Percentiles rank a stretch among this genome's conserved stretches.
Evolutionary conservation across 23 tunicate genomes (phyloP).

Genomic region (Ciona savignyi): DNA sequence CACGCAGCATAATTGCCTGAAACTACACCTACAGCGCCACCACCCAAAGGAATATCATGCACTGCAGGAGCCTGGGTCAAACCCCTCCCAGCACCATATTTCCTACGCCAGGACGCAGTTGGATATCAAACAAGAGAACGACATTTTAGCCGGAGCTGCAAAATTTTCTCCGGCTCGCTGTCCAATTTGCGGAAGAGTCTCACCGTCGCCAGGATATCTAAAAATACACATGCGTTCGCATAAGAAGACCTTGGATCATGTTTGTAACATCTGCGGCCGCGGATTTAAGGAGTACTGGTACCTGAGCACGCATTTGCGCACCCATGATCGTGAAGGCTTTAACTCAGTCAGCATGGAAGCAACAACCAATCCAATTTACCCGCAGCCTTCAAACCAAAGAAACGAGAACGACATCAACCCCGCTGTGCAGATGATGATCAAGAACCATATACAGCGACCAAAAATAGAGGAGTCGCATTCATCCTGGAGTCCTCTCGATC

Average conservation of each 20-base stretch:
- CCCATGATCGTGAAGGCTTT: constrained; percentile 27
- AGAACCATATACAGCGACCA: not conserved
- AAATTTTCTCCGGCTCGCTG: constrained; percentile 72
- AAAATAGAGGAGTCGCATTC: not conserved
- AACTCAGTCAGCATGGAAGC: not conserved
- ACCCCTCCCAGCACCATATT: not conserved
- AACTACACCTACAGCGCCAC: constrained; percentile 81
- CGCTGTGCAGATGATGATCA: not conserved
- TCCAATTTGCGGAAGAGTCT: constrained; percentile 78
- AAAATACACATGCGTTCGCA: constrained; percentile 96
- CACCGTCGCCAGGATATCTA: constrained; percentile 89
- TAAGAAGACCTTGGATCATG: constrained; percentile 77
- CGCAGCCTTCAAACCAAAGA: not conserved
- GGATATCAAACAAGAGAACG: constrained; percentile 1
- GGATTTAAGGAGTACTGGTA: constrained; percentile 97
- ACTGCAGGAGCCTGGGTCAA: not conserved
- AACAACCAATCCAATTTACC: too few relatives aligned
- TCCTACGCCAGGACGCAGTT: not conserved
- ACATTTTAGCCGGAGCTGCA: constrained; percentile 29
- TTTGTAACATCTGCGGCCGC: constrained; percentile 84
- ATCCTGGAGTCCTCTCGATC: not conserved
- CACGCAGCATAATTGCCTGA: constrained; percentile 84
- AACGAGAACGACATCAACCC: not conserved
- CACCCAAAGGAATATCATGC: constrained; percentile 43
- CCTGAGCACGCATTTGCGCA: constrained; percentile 76